Conservation (phyloP, 1,140 invertebrate genomes). For the Drosophila navojoa region DNA sequence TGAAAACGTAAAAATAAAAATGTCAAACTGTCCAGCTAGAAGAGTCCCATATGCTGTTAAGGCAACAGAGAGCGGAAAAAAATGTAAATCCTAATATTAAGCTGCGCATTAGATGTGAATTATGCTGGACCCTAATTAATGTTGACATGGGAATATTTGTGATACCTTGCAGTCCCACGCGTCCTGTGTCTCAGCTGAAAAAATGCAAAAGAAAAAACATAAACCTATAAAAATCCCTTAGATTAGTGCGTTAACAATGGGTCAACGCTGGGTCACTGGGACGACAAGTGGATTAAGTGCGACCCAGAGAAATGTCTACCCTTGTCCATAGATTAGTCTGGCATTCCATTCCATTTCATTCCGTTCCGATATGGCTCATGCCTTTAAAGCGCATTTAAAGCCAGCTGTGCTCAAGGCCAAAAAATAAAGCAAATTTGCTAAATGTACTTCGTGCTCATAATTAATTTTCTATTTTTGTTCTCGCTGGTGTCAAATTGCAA, state of each 20-base stretch:
- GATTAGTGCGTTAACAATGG: slow-evolving; percentile 76
- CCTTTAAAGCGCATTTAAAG: slow-evolving; percentile 26
- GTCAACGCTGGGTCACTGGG: slow-evolving; percentile 41
- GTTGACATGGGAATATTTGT: slow-evolving; percentile 72
- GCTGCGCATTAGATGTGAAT: slow-evolving; percentile 57
- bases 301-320: slow-evolving; percentile 54
- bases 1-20: slow-evolving; percentile 28
- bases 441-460: slow-evolving; percentile 47
- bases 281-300: slow-evolving; percentile 49
- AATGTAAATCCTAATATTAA: slow-evolving; percentile 5
- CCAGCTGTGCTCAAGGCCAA: not conserved
- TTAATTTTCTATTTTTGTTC: slow-evolving; percentile 50
- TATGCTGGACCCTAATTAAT: slow-evolving; percentile 74
- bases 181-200: slow-evolving; percentile 38
- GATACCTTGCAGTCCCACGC: slow-evolving; percentile 26
- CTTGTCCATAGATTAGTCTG: slow-evolving; percentile 63
- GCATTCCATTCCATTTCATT: slow-evolving; percentile 37
- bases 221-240: slow-evolving; percentile 56
- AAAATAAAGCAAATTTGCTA: slow-evolving; percentile 14
- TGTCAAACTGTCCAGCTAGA: slow-evolving; percentile 24
- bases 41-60: slow-evolving; percentile 26
- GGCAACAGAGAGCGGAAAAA: not conserved
- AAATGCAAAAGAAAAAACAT: slow-evolving; percentile 50
- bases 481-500: slow-evolving; percentile 45
- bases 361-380: slow-evolving; percentile 36